These are phyloP conservation scores for Ciconia boyciana DNA, from an alignment of 2,113 vertebrate species.

Conservation along the genomic window DNA sequence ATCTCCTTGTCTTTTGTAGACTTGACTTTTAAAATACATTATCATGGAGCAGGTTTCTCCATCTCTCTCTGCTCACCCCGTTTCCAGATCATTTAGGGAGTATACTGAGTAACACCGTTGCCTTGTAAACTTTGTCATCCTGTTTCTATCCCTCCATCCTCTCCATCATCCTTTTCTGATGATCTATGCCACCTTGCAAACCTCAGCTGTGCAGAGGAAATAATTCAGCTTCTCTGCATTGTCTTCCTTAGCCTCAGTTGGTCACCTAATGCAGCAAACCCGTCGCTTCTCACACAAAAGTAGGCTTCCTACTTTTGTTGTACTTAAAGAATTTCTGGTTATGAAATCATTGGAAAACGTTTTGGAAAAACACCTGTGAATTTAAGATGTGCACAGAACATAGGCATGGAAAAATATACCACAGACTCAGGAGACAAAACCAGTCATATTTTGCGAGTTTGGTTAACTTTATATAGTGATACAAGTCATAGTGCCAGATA, in stretches of 20 bases:
- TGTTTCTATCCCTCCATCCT: neutral
- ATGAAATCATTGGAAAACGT: neutral
- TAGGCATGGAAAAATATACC: neutral
- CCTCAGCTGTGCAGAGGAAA: constrained; percentile 17
- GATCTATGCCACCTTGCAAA: neutral
- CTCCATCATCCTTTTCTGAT: neutral
- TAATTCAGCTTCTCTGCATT: constrained; percentile 30
- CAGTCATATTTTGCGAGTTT: neutral
- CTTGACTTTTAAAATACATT: neutral
- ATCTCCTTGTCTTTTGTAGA: neutral
- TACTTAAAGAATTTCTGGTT: neutral
- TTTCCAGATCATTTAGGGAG: neutral
- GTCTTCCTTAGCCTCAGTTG: neutral
- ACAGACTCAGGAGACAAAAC: neutral
- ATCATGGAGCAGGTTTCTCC: neutral
- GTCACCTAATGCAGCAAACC: neutral
- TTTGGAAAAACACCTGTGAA: constrained; percentile 2
- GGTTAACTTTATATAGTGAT: neutral
- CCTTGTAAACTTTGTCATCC: neutral
- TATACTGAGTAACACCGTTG: neutral
- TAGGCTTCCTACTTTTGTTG: constrained; percentile 56
- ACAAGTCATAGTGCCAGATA: neutral
- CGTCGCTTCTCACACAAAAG: neutral
- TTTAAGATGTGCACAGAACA: neutral
- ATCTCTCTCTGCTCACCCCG: neutral